Evolutionary conservation across 2,113 vertebrate genomes (phyloP).

Genomic region (Ivindomyrus marchei): DNA sequence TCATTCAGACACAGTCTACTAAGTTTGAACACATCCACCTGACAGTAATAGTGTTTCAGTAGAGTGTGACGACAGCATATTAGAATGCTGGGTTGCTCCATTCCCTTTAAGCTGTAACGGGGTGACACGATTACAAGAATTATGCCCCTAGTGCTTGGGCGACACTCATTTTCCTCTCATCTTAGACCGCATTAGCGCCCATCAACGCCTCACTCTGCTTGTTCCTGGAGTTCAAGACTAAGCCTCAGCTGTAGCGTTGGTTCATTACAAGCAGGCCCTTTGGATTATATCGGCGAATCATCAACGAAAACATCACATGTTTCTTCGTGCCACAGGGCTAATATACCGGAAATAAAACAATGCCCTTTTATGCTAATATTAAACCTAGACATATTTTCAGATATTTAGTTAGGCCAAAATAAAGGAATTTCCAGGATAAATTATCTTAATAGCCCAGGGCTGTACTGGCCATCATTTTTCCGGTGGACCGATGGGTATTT

Average conservation of each 20-base stretch:
- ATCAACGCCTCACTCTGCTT: neutral
- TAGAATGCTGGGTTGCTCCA: neutral
- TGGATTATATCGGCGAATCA: neutral
- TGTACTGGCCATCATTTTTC: neutral
- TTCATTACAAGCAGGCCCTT: neutral
- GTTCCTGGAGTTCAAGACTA: neutral
- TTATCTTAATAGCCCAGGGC: neutral
- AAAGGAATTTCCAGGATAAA: neutral
- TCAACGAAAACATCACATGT: neutral
- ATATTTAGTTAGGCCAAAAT: neutral
- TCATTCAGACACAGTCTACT: neutral
- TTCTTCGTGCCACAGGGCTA: neutral
- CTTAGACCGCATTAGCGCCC: neutral
- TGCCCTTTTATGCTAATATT: neutral
- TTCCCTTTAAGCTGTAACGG: neutral
- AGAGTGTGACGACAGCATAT: neutral
- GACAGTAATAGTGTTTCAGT: neutral
- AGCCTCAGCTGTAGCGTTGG: neutral
- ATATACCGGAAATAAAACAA: neutral
- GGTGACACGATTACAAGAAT: neutral
- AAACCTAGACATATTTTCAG: neutral
- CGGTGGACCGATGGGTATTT: neutral
- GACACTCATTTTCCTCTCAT: conserved; percentile 1
- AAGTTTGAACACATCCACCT: neutral
- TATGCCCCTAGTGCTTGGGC: neutral